A percentile compares a stretch with the other conserved stretches of the same genome.
Evolutionary conservation across 2,797 vertebrate genomes (phyloP).

Genomic region (Sus cebifrons): DNA sequence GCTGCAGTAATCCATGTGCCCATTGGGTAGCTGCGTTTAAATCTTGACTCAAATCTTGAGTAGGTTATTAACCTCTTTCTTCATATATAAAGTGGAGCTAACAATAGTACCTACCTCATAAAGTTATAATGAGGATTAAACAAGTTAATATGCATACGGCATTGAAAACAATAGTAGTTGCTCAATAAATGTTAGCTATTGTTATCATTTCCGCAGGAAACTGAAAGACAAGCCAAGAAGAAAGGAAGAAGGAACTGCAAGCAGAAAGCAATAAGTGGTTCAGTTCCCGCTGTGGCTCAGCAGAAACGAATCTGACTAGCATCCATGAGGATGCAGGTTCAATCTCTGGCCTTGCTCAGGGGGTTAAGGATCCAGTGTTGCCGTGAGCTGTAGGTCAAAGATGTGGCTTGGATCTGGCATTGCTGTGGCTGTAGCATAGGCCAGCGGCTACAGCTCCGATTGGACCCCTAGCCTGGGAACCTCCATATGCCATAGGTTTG

Average conservation of each 20-base stretch:
- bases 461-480: too few species aligned
- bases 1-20: neutral
- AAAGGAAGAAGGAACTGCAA: neutral
- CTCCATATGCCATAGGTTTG: too few species aligned
- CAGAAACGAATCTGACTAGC: too few species aligned
- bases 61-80: neutral
- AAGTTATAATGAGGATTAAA: slow-evolving; percentile 31
- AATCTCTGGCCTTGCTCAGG: too few species aligned
- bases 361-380: too few species aligned
- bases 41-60: neutral
- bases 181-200: neutral
- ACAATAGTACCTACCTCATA: neutral
- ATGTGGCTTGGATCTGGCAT: too few species aligned
- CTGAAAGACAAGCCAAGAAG: neutral
- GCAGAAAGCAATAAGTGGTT: neutral
- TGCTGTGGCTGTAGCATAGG: too few species aligned
- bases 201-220: neutral
- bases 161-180: neutral
- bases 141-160: neutral
- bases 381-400: too few species aligned
- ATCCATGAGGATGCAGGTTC: too few species aligned
- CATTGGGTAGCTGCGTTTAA: neutral
- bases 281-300: too few species aligned
- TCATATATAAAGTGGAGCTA: neutral
- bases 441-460: too few species aligned